Evolutionary conservation across 2,888 invertebrate species (phyloP), one percentile per base, ranked within the genome.

Genomic region (Synergus gifuensis): DNA sequence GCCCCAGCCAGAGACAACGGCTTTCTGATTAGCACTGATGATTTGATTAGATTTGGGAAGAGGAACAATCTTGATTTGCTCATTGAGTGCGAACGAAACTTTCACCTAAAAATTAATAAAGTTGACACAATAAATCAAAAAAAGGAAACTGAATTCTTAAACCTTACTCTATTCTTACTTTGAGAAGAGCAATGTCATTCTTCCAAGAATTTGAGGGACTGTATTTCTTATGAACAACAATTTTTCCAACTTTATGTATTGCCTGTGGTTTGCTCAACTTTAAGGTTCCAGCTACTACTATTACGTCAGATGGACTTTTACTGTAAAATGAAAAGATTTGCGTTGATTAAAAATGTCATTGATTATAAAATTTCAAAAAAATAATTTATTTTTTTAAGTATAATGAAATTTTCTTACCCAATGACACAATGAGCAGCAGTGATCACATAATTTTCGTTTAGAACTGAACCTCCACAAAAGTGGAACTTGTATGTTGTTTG

Each of bases 121-220:
- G 5, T n/a, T 8, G 18, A 18, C 1, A 58, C 4, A 58, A 58
- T 58, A 5, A 18, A 28, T 28, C 28, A 28, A 28, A 28, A 2
- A 28, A 28, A 3, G 2, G 3, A 3, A 28, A 28, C 28, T 28
- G 28, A 28, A 28, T 28, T 28, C 3, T 28, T 28, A 28, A 28
- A 28, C 3, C 28, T 28, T 3, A 28, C 0, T 3, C 28, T 28
- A 42, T 46, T 14, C 58, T 77, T 81, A 89, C 89, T 83, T 86
- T 86, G n/a, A 91, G 46, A 7, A 91, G 76, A 28, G 90, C 89
- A 16, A 91, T 88, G 54, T 90, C 91, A 77, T 90, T 87, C 22
- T 66, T 44, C 82, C 80, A 85, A 16, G 87, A 87, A 69, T 88
- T 78, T 0, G 0, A 0, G 0, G 80, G 0, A 36, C 78, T n/a